Conservation (phyloP, 2,113 vertebrate species). For the Poecilia latipinna region DNA sequence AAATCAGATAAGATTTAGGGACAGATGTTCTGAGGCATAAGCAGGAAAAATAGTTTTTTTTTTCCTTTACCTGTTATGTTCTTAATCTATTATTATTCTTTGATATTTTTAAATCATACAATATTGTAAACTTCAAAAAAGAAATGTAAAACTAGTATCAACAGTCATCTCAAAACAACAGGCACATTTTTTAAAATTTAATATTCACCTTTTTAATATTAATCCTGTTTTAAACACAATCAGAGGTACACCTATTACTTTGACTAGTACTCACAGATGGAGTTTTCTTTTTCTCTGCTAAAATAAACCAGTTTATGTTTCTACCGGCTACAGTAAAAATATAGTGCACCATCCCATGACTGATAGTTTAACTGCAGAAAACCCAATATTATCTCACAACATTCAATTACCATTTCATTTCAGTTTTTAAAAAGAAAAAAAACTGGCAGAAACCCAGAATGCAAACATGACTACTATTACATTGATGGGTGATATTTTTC, state of each 20-base stretch:
- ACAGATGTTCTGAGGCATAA: too few relatives aligned
- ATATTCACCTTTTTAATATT: conserved; percentile 18
- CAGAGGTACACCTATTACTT: background rate
- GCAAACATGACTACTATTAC: background rate
- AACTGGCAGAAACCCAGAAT: conserved; percentile 10
- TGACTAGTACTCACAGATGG: conserved; percentile 25
- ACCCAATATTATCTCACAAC: conserved; percentile 11
- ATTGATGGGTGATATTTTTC: conserved; percentile 9
- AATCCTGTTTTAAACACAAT: background rate
- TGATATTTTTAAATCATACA: background rate
- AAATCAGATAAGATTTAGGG: too few relatives aligned
- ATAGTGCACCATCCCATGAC: conserved; percentile 38
- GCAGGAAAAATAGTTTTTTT: too few relatives aligned
- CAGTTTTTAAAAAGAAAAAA: background rate
- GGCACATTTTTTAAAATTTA: conserved; percentile 27
- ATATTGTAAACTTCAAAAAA: background rate
- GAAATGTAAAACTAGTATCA: background rate
- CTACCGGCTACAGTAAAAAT: conserved; percentile 25
- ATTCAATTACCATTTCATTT: conserved; percentile 1
- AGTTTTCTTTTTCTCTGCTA: conserved; percentile 29
- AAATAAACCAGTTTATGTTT: conserved; percentile 46
- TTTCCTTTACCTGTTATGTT: background rate
- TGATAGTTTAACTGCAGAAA: conserved; percentile 52
- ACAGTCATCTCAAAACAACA: conserved; percentile 20
- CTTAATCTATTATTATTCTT: background rate